Percentiles rank a stretch among this genome's conserved stretches.
Evolutionary conservation across 2,797 vertebrate species (phyloP).

Genomic region (Coreius guichenoti): DNA sequence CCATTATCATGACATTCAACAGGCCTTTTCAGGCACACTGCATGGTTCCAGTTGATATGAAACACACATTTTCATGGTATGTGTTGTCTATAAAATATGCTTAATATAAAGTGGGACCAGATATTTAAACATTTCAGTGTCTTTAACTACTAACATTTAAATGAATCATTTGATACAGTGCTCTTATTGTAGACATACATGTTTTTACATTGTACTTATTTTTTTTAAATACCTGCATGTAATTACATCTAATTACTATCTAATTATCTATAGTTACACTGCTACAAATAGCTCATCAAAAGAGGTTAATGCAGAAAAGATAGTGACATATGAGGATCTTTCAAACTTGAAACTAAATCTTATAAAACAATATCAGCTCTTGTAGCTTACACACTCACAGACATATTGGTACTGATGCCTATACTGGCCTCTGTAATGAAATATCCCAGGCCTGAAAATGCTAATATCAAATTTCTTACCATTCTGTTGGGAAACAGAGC

Average conservation of each 20-base stretch:
- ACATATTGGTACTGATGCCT: constrained; percentile 2
- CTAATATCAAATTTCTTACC: constrained; percentile 45
- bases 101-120: neutral
- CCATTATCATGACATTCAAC: neutral
- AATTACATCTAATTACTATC: too few species aligned
- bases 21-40: neutral
- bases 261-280: too few species aligned
- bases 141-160: neutral
- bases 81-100: neutral
- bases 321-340: neutral
- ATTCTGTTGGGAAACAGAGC: constrained; percentile 28
- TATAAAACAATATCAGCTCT: neutral
- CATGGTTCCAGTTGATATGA: neutral
- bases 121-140: too few species aligned
- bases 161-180: neutral
- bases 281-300: neutral
- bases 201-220: too few species aligned
- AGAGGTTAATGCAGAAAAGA: neutral
- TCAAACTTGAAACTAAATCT: neutral
- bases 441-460: constrained; percentile 54
- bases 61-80: neutral
- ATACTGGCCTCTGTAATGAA: constrained; percentile 51
- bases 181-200: neutral
- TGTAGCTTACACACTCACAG: neutral
- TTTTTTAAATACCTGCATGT: too few species aligned